Conservation (phyloP, 2,888 invertebrate species). For the Dynastes maya region DNA sequence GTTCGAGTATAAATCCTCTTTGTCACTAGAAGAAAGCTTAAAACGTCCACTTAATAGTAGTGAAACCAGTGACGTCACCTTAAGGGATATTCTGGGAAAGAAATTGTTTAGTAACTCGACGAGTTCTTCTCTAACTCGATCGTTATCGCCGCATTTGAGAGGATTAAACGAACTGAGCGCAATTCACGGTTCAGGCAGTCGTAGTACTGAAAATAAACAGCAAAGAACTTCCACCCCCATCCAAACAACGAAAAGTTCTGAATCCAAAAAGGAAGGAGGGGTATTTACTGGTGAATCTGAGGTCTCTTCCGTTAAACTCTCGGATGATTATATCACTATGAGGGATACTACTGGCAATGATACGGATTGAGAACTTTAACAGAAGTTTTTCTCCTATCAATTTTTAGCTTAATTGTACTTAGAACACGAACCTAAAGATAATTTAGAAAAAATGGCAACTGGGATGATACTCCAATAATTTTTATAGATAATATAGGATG, state of each 20-base stretch:
- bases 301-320: conserved; percentile 74
- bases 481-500: neutral
- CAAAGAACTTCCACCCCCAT: conserved; percentile 76
- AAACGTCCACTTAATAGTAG: conserved; percentile 53
- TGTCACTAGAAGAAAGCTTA: conserved; percentile 33
- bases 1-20: conserved; percentile 59
- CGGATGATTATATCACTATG: conserved; percentile 56
- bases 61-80: conserved; percentile 62
- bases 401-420: no score
- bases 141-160: conserved; percentile 52
- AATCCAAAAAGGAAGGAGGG: conserved; percentile 68
- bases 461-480: neutral
- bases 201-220: conserved; percentile 58
- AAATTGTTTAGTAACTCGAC: conserved; percentile 61
- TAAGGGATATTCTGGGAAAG: conserved; percentile 61
- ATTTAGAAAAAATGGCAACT: neutral
- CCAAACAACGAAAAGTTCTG: conserved; percentile 72
- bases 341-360: conserved; percentile 26
- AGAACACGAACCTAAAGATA: neutral
- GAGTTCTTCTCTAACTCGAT: conserved; percentile 59
- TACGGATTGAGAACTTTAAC: neutral
- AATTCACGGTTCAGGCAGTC: conserved; percentile 57
- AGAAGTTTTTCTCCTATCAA: neutral
- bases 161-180: conserved; percentile 64
- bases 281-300: conserved; percentile 73